Evolutionary conservation across 2,888 invertebrate species (phyloP).

Genomic region (Meteorus colon): DNA sequence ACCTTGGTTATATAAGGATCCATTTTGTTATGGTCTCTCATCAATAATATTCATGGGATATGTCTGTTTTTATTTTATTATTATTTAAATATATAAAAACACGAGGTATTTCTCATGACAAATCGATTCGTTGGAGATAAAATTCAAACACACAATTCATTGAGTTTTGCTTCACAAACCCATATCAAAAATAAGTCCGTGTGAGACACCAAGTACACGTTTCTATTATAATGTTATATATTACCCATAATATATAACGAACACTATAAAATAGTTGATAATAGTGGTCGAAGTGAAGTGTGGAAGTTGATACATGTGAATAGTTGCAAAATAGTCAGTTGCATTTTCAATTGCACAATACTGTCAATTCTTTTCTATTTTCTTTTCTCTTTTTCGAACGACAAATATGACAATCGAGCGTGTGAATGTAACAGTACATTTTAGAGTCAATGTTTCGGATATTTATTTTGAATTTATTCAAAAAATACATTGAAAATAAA

Average conservation of each 20-base stretch:
- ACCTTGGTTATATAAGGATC: background rate
- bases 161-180: conserved; percentile 21
- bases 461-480: conserved; percentile 4
- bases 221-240: conserved; percentile 41
- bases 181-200: conserved; percentile 24
- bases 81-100: background rate
- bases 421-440: conserved; percentile 16
- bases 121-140: background rate
- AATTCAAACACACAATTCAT: conserved; percentile 21
- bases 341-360: background rate
- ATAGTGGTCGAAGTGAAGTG: conserved; percentile 70
- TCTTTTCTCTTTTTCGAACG: background rate
- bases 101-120: background rate
- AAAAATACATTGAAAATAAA: conserved; percentile 9
- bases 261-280: conserved; percentile 49
- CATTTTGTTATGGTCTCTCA: background rate
- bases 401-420: conserved; percentile 13
- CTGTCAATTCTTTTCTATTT: background rate
- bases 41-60: background rate
- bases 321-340: conserved; percentile 13
- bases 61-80: background rate
- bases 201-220: conserved; percentile 65
- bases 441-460: conserved; percentile 42
- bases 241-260: conserved; percentile 43
- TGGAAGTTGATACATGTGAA: conserved; percentile 62